These are phyloP conservation scores for Catharus ustulatus DNA, from an alignment of 2,797 vertebrate species.

Conservation along the genomic window DNA sequence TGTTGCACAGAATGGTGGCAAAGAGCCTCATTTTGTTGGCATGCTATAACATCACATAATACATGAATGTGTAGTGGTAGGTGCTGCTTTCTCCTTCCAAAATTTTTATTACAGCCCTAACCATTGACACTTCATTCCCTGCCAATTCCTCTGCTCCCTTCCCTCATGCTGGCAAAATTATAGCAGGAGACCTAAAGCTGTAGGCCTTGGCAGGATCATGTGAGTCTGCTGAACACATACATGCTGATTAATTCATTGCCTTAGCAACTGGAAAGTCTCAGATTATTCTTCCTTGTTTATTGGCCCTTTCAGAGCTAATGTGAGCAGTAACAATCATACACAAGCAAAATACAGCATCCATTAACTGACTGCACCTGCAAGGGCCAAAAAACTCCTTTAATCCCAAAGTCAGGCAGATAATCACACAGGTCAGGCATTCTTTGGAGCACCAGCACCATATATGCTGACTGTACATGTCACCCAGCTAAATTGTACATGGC, in stretches of 20 bases:
- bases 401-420: not conserved
- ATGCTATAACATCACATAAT: slow-evolving; percentile 11
- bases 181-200: slow-evolving; percentile 16
- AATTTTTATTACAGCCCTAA: slow-evolving; percentile 59
- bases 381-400: not conserved
- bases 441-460: not conserved
- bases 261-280: slow-evolving; percentile 45
- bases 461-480: fast-evolving
- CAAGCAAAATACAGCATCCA: not conserved
- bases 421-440: not conserved
- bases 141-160: slow-evolving; percentile 33
- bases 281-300: slow-evolving; percentile 3
- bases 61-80: slow-evolving; percentile 23
- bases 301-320: slow-evolving; percentile 2
- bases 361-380: not conserved
- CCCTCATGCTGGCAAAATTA: slow-evolving; percentile 38
- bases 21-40: slow-evolving; percentile 47
- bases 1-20: slow-evolving; percentile 49
- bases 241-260: slow-evolving; percentile 53
- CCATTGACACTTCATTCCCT: slow-evolving; percentile 44
- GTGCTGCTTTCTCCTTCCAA: slow-evolving; percentile 57
- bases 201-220: slow-evolving; percentile 37
- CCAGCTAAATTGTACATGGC: not conserved
- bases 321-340: not conserved
- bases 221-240: slow-evolving; percentile 7